phyloP scores from a whole-genome alignment of 2,888 invertebrate genomes.

The Drosophila picticornis region DNA sequence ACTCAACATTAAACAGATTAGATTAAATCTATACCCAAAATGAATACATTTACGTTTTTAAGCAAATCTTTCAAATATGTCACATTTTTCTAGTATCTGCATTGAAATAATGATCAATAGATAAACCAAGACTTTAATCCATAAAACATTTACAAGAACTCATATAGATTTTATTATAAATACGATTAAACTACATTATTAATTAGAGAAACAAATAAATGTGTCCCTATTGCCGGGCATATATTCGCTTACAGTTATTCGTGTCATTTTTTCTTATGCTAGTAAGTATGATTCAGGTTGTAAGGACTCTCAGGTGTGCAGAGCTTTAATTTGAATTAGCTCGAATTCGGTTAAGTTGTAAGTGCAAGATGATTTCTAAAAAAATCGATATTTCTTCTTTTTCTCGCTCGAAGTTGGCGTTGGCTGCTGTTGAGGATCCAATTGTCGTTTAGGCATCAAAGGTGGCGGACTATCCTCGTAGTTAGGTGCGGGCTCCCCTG shows the following conservation, averaged over 20 bases:
- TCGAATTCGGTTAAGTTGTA: background rate
- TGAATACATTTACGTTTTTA: background rate
- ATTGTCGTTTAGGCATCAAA: constrained; percentile 67
- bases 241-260: constrained; percentile 51
- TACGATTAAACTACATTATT: constrained; percentile 32
- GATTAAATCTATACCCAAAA: background rate
- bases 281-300: constrained; percentile 44
- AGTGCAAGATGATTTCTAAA: constrained; percentile 44
- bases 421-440: constrained; percentile 47
- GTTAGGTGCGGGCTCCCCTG: background rate
- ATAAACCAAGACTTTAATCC: background rate
- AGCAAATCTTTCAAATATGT: background rate
- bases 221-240: constrained; percentile 5
- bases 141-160: constrained; percentile 2
- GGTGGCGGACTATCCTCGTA: constrained; percentile 70
- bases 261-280: constrained; percentile 64
- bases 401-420: constrained; percentile 55
- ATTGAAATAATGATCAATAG: background rate
- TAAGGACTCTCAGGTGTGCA: constrained; percentile 29
- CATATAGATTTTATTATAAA: constrained; percentile 29
- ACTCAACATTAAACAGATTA: background rate
- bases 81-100: background rate
- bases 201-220: constrained; percentile 33
- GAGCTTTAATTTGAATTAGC: background rate
- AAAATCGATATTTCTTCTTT: constrained; percentile 81